phyloP scores from a whole-genome alignment of 2,113 vertebrate species.

The Mobula hypostoma region DNA sequence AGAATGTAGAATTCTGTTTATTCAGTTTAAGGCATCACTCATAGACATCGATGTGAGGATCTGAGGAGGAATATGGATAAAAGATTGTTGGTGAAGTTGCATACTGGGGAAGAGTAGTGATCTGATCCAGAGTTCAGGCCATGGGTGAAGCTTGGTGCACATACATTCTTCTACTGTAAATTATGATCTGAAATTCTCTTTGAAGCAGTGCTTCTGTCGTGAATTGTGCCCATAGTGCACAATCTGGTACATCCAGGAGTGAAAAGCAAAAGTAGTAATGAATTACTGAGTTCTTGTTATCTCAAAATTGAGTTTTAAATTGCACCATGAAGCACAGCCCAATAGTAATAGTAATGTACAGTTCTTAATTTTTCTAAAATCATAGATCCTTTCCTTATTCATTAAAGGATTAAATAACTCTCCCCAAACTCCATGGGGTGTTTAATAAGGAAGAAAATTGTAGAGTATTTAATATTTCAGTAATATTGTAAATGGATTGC shows the following conservation, averaged over 20 bases:
- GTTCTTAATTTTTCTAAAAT: conserved; percentile 17
- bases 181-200: not conserved
- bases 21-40: not conserved
- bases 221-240: not conserved
- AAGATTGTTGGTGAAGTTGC: not conserved
- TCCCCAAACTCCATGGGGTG: not conserved
- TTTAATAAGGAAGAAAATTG: not conserved
- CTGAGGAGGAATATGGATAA: not conserved
- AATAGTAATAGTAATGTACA: not conserved
- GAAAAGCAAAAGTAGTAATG: not conserved
- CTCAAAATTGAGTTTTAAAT: not conserved
- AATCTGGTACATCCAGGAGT: not conserved
- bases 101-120: not conserved
- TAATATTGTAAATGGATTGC: no score
- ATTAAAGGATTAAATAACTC: not conserved
- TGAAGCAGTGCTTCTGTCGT: not conserved
- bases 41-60: not conserved
- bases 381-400: not conserved
- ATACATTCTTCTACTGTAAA: not conserved
- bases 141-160: not conserved
- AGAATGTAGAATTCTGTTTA: no score
- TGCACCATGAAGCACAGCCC: not conserved
- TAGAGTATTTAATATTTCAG: no score
- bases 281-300: not conserved
- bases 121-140: not conserved